Base-by-base conservation (phyloP, 2,113 vertebrate species). In the Rutilus rutilus region DNA sequence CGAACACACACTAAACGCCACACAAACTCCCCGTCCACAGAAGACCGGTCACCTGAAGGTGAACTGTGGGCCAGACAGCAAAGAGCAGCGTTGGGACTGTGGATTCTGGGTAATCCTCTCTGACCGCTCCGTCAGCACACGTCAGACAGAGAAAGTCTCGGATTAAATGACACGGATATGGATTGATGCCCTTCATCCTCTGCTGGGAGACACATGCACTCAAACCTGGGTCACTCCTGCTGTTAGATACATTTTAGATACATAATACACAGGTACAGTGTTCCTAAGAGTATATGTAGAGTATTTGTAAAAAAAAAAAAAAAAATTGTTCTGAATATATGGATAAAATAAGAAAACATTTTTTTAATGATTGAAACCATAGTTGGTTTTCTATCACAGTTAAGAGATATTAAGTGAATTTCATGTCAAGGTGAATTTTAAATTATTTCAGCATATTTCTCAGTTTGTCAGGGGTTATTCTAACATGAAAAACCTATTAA, bases 51-150 rank as follows among this genome's bases (percentile, higher is more conserved):
- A 82, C 57, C 73, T 69, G 59, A 54, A 85, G 15, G 84, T 82
- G 73, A 82, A 60, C 47, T 59, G 4, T 45, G 47, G 15, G 17
- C 50, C 39, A 83, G 79, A 77, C n/a, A 39, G 80, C 25, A 67
- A 60, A 86, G 87, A 60, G 52, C 47, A 39, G 25, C 3, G 27
- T 30, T 52, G 36, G 36, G 25, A 39, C 42, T 84, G 65, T 73
- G n/a, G 69, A 45, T 42, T 39, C 71, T 65, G 54, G 21, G 33
- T 84, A 85, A 80, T 87, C 86, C 82, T 76, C 78, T 71, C 45
- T 21, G 25, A 50, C 52, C 27, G 54, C 10, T 27, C 54, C 5
- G 39, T 60, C 77, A 57, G 77, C 33, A 59, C 76, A 79, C n/a
- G 33, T 52, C 52, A 71, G n/a, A 54, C 64, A 78, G 54, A 67